Conservation (phyloP, 2,888 invertebrate species). For the Chalcis sispes region DNA sequence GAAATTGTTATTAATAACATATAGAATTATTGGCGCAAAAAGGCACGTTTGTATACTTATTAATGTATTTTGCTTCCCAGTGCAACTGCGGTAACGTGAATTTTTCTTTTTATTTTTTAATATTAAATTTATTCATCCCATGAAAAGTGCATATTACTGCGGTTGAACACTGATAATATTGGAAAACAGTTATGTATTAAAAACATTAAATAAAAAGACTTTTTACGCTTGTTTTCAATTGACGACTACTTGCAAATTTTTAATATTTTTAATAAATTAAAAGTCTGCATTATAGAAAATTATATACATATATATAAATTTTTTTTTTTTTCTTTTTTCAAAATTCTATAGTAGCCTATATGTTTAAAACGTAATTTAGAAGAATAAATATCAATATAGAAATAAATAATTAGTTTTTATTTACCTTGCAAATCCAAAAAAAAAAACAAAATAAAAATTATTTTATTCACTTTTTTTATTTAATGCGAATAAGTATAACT, state of each 20-base stretch:
- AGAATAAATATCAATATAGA: constrained; percentile 49
- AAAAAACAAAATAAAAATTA: neutral
- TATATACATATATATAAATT: no score
- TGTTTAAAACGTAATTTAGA: constrained; percentile 44
- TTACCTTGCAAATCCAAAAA: constrained; percentile 1
- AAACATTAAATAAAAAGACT: neutral
- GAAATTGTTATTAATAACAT: neutral
- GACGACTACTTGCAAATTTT: neutral
- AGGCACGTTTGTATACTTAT: no score
- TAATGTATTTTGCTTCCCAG: no score
- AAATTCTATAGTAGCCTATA: constrained; percentile 23
- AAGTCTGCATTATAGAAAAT: neutral
- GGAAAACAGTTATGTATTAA: neutral
- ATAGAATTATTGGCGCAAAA: constrained; percentile 11
- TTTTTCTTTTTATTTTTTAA: no score
- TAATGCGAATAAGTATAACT: no score
- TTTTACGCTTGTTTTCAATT: neutral
- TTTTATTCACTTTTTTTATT: neutral
- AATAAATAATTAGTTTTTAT: neutral
- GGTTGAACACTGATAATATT: no score
- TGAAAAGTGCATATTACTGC: no score
- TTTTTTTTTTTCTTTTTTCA: no score
- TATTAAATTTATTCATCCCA: no score
- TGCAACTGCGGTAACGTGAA: no score
- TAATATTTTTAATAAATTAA: neutral